These are phyloP conservation scores for Yponomeuta sedellus DNA, from an alignment of 2,888 invertebrate species.

Conservation along the genomic window DNA sequence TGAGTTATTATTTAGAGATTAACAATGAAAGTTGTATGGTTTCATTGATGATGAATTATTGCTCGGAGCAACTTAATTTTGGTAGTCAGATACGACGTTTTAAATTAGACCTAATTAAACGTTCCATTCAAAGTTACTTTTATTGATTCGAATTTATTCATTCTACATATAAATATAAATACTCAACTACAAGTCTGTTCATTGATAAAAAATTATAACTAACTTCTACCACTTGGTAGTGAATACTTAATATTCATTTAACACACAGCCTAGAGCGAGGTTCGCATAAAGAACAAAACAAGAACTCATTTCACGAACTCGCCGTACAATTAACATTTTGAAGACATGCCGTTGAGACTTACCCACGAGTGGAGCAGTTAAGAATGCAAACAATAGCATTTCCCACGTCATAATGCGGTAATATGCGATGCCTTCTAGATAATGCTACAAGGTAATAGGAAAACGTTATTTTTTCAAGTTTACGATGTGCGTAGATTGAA, in stretches of 20 bases:
- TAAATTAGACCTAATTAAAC: no score
- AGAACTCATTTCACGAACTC: background rate
- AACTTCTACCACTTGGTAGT: background rate
- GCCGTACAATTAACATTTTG: constrained; percentile 43
- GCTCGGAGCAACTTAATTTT: constrained; percentile 4
- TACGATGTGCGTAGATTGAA: background rate
- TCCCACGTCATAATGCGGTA: constrained; percentile 66
- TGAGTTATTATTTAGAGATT: constrained; percentile 38
- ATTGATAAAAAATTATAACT: no score
- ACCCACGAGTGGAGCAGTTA: constrained; percentile 45
- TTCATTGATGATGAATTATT: constrained; percentile 14
- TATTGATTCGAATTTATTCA: no score
- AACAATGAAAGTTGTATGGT: constrained; percentile 34
- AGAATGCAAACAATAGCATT: constrained; percentile 43
- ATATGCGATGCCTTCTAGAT: constrained; percentile 33
- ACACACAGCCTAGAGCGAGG: constrained; percentile 12
- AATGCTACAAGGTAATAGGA: constrained; percentile 15
- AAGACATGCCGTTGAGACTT: constrained; percentile 42
- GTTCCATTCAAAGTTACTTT: no score
- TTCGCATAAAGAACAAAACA: constrained; percentile 23
- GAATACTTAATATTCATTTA: background rate
- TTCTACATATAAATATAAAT: no score
- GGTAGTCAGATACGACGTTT: background rate
- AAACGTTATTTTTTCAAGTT: constrained; percentile 1
- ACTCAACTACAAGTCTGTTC: no score